Evolutionary conservation across 2,113 vertebrate genomes (phyloP).

Genomic region (Laticauda laticaudata): DNA sequence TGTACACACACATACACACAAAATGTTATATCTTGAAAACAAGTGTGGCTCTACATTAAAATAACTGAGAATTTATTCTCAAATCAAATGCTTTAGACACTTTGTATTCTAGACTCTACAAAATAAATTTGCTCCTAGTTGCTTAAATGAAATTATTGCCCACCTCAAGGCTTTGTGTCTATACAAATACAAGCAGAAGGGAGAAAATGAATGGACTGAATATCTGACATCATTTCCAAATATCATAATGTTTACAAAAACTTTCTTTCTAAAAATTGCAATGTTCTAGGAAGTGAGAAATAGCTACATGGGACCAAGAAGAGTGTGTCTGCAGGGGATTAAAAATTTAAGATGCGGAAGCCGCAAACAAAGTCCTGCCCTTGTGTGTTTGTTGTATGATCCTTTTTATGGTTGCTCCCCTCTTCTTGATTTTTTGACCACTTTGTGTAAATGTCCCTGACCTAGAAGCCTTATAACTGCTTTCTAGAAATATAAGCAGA

Average conservation of each 20-base stretch:
- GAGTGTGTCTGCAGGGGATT: not conserved
- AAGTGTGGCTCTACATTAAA: not conserved
- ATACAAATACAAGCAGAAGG: not conserved
- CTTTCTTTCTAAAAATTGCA: not conserved
- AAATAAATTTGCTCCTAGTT: not conserved
- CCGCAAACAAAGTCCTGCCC: not conserved
- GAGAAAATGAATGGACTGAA: not conserved
- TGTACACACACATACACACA: not conserved
- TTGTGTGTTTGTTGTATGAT: not conserved
- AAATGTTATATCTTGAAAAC: not conserved
- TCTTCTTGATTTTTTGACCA: not conserved
- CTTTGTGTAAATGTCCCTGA: not conserved
- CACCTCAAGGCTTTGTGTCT: not conserved
- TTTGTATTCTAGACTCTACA: not conserved
- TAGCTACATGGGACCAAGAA: not conserved
- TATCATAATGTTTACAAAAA: not conserved
- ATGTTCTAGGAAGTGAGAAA: not conserved
- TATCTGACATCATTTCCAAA: not conserved
- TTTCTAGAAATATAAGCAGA: not conserved
- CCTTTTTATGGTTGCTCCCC: not conserved
- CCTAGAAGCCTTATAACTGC: not conserved
- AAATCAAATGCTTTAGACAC: not conserved
- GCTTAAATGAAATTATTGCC: not conserved
- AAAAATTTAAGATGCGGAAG: not conserved
- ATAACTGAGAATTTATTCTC: not conserved